Evolutionary conservation across 64 coral and sea anemone species (phyloP), one percentile per base, ranked within the genome.

Genomic region (Pachyseris speciosa): DNA sequence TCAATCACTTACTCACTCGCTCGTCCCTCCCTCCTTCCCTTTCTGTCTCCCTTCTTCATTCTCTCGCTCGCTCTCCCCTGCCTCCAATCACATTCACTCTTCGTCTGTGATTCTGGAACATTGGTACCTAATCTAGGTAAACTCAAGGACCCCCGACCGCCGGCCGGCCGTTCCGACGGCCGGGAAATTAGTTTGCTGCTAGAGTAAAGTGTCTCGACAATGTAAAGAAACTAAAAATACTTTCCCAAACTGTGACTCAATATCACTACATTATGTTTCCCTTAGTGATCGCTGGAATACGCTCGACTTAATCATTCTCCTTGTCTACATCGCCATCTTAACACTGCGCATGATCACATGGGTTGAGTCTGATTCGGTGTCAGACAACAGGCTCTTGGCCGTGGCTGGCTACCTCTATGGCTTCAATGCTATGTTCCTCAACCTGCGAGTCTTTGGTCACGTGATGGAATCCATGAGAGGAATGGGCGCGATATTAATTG

Each of bases 321-420:
- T 77, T n/a, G 19, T 19, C 24, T 77, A 77, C 74, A 12, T 26
- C 26, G 15, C 15, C 22, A 77, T 47, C 31, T 52, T 77, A 2
- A 31, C 38, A 26, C 10, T 77, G 42, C 74, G 74, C 43, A 47
- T 77, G 28, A 49, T 29, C 1, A 49, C 41, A 29, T 77, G 74
- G 74, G 42, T 36, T 29, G 13, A 9, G 25, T 44, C 74, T 41
- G 13, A 36, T 44, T 19, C 41, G 4, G 74, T 77, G 40, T 26
- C 40, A 7, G 24, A 77, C 42, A 77, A 77, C 39, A 44, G 74
- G 20, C 10, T 36, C 7, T 51, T 77, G n/a, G 41, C 50, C 34
- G 31, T 77, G n/a, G 74, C 74, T 77, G 41, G 50, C 50, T 77
- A 49, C 50, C 74, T 77, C 3, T 77, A 77, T n/a, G 74, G 74